Percentiles rank a stretch among this genome's conserved stretches.
Conservation (phyloP, 2,888 invertebrate genomes). For the Salticus scenicus region DNA sequence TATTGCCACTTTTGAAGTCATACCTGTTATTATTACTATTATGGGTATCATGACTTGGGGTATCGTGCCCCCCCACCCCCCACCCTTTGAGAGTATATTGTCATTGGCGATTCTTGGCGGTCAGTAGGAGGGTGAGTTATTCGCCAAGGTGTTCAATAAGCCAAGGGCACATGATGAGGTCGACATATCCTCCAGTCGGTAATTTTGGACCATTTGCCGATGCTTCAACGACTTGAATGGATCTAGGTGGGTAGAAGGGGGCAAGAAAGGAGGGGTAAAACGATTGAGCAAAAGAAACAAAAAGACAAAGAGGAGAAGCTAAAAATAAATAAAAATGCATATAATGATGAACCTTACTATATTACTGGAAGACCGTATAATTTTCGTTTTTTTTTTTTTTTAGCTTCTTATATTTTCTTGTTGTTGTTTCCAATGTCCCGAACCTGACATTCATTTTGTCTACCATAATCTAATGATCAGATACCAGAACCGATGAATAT, state of each 20-base stretch:
- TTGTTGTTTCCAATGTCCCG: not conserved
- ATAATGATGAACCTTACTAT: constrained; percentile 61
- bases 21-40: constrained; percentile 26
- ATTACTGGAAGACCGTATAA: constrained; percentile 57
- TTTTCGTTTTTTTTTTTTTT: constrained; percentile 51
- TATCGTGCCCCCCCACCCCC: not conserved
- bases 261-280: not conserved
- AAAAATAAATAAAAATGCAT: constrained; percentile 28
- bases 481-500: constrained; percentile 9
- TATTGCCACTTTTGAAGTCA: constrained; percentile 17
- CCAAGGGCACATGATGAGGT: constrained; percentile 52
- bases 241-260: not conserved
- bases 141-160: constrained; percentile 40
- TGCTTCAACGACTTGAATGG: constrained; percentile 18
- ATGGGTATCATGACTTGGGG: not conserved
- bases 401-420: constrained; percentile 6
- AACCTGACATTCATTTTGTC: not conserved
- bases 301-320: not conserved
- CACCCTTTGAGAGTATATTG: not conserved
- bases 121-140: constrained; percentile 20
- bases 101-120: constrained; percentile 50
- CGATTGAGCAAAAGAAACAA: constrained; percentile 3
- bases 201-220: constrained; percentile 64
- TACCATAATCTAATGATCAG: constrained; percentile 51
- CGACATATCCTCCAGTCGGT: constrained; percentile 36